Conservation (phyloP, 2,888 invertebrate species). For the Nomada goodeniana region DNA sequence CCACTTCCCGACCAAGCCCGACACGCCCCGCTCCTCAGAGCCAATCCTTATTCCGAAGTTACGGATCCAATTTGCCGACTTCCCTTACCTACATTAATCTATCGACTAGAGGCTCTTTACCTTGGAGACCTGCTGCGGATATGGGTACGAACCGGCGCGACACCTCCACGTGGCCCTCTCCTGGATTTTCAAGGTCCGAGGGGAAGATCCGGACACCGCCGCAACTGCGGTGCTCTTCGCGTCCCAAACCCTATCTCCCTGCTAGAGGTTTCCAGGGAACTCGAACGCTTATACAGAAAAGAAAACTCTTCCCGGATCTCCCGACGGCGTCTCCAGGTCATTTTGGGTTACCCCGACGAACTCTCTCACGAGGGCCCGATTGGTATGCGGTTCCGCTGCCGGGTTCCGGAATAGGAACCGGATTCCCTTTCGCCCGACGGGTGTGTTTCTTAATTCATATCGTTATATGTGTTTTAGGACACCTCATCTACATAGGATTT, state of each 20-base stretch:
- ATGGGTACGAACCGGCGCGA: no score
- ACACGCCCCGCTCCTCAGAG: constrained; percentile 88
- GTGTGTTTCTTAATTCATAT: constrained; percentile 75
- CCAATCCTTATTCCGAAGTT: constrained; percentile 88
- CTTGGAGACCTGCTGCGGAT: no score
- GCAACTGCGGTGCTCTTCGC: no score
- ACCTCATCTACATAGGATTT: constrained; percentile 13
- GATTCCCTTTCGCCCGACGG: constrained; percentile 86
- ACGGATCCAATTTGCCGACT: constrained; percentile 82
- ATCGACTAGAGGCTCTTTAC: constrained; percentile 89
- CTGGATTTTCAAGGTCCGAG: no score
- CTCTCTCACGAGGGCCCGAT: constrained; percentile 74
- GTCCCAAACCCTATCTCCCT: no score
- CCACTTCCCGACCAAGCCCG: constrained; percentile 45
- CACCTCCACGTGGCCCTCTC: no score
- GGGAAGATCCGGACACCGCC: no score
- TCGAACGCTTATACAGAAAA: constrained; percentile 72
- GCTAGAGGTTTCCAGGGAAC: no score
- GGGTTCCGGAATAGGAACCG: constrained; percentile 59
- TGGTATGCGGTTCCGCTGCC: constrained; percentile 84
- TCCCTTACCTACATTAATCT: constrained; percentile 89
- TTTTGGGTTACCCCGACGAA: constrained; percentile 85
- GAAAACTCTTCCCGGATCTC: constrained; percentile 85
- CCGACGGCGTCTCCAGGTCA: constrained; percentile 87
- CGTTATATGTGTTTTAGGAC: constrained; percentile 81